These are phyloP conservation scores for Nyctibius bracteatus DNA, from an alignment of 2,113 vertebrate species.

Conservation along the genomic window DNA sequence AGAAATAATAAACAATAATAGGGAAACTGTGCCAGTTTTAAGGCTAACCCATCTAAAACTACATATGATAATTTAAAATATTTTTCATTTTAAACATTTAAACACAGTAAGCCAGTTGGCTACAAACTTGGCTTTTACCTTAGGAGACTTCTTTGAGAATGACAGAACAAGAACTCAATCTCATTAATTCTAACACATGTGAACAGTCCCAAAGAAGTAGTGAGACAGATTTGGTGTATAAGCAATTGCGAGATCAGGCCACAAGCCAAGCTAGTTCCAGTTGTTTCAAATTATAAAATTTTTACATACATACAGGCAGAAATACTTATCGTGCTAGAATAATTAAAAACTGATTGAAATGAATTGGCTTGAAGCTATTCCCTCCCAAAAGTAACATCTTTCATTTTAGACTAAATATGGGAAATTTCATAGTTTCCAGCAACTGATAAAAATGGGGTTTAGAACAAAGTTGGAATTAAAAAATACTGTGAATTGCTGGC, in stretches of 20 bases:
- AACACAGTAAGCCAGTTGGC: background rate
- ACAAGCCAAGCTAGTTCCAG: conserved; percentile 35
- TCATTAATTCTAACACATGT: conserved; percentile 17
- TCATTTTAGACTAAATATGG: conserved; percentile 37
- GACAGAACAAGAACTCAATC: background rate
- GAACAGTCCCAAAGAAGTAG: background rate
- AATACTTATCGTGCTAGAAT: conserved; percentile 21
- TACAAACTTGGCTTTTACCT: background rate
- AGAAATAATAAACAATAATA: background rate
- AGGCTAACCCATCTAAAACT: background rate
- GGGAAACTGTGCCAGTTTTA: background rate
- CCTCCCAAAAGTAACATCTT: conserved; percentile 31
- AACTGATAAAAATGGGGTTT: conserved; percentile 12
- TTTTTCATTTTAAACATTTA: conserved; percentile 13
- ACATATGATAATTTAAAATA: background rate
- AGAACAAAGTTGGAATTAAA: conserved; percentile 25
- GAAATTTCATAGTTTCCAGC: conserved; percentile 20
- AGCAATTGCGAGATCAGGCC: conserved; percentile 17
- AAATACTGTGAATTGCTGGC: background rate
- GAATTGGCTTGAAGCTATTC: conserved; percentile 1
- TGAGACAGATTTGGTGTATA: background rate
- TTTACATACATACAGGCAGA: background rate
- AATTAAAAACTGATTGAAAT: conserved; percentile 47
- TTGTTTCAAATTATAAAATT: conserved; percentile 45
- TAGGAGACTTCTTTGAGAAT: background rate